These are phyloP conservation scores for Musca vetustissima DNA, from an alignment of 1,140 invertebrate genomes.

Conservation along the genomic window DNA sequence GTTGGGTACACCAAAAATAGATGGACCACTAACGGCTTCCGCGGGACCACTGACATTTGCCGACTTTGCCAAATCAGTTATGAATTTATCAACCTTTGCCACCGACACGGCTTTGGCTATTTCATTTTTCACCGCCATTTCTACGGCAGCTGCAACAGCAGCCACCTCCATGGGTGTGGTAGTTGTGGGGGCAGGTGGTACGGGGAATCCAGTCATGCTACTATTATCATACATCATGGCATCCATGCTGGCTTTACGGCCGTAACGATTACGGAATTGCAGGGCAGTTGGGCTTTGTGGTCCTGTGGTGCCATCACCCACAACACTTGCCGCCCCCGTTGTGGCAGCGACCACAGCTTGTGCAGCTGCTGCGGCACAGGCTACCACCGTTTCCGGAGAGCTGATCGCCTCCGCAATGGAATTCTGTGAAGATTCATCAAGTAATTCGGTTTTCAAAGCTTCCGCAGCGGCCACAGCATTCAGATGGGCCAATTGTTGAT, in stretches of 20 bases:
- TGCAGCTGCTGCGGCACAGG: background rate
- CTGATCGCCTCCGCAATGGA: conserved; percentile 49
- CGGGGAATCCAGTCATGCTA: conserved; percentile 47
- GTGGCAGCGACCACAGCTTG: background rate
- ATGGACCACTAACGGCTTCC: conserved; percentile 30
- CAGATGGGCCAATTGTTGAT: conserved; percentile 47
- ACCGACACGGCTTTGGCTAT: conserved; percentile 50
- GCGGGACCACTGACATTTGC: conserved; percentile 41
- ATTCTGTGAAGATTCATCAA: conserved; percentile 70
- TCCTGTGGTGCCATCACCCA: conserved; percentile 29
- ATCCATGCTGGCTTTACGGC: conserved; percentile 45
- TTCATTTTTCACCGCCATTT: conserved; percentile 59
- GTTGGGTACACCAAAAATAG: conserved; percentile 24
- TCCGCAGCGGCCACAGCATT: conserved; percentile 47
- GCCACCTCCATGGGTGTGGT: conserved; percentile 39
- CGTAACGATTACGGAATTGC: conserved; percentile 41
- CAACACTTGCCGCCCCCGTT: conserved; percentile 26
- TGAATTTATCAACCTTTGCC: conserved; percentile 46
- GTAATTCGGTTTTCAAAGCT: conserved; percentile 68
- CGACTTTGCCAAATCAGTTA: conserved; percentile 48
- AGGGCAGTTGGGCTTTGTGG: conserved; percentile 42
- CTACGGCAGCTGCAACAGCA: conserved; percentile 37
- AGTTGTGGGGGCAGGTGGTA: conserved; percentile 26
- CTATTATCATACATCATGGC: conserved; percentile 51
- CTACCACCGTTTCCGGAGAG: conserved; percentile 32